Conservation (phyloP, 2,888 invertebrate genomes). For the Diogma glabrata region DNA sequence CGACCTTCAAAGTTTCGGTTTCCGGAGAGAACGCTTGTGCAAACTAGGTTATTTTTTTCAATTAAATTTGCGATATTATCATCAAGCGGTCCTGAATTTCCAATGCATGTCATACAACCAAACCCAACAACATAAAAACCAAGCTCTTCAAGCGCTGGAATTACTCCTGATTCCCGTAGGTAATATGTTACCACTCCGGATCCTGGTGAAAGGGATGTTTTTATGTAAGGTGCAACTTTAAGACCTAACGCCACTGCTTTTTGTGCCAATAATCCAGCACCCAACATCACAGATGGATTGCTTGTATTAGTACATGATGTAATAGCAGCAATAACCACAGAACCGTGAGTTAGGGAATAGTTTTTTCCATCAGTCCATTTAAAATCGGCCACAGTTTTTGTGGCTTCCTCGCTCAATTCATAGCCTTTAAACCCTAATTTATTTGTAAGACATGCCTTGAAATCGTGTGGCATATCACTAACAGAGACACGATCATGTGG, state of each 20-base stretch:
- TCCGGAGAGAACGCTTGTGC: conserved; percentile 91
- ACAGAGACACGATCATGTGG: conserved; percentile 94
- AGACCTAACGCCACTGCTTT: conserved; percentile 89
- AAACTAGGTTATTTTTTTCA: conserved; percentile 88
- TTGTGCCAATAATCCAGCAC: conserved; percentile 86
- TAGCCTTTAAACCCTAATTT: conserved; percentile 93
- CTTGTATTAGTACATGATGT: conserved; percentile 98
- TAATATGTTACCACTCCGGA: conserved; percentile 86
- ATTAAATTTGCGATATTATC: conserved; percentile 86
- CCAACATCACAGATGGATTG: conserved; percentile 96
- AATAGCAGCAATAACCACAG: conserved; percentile 94
- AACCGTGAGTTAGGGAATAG: conserved; percentile 75
- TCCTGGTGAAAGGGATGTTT: conserved; percentile 93
- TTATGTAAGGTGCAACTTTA: conserved; percentile 82
- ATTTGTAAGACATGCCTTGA: conserved; percentile 67
- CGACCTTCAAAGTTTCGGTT: conserved; percentile 98
- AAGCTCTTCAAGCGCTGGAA: conserved; percentile 70
- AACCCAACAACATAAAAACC: conserved; percentile 97
- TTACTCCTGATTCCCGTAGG: conserved; percentile 74
- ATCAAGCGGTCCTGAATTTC: conserved; percentile 91
- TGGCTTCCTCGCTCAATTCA: conserved; percentile 56
- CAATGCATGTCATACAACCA: conserved; percentile 99
- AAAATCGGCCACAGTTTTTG: conserved; percentile 56
- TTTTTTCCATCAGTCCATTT: conserved; percentile 64
- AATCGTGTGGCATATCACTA: conserved; percentile 80